A percentile compares a stretch with the other conserved stretches of the same genome.
phyloP scores from a whole-genome alignment of 2,797 vertebrate genomes.

The Lemur catta region DNA sequence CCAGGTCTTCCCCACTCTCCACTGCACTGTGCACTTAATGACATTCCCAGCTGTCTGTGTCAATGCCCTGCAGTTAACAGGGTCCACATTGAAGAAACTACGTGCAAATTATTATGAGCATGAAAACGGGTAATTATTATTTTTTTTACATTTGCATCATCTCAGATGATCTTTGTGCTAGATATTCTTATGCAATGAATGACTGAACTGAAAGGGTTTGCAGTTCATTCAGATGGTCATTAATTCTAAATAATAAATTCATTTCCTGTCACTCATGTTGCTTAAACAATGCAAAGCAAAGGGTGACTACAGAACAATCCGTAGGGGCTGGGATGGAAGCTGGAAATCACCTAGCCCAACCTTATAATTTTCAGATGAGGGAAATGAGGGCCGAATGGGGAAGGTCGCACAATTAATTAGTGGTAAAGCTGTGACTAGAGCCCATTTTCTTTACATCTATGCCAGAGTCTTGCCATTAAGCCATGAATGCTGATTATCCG shows the following conservation, averaged over 20 bases:
- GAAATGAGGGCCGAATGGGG: not conserved
- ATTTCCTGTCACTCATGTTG: slow-evolving; percentile 66
- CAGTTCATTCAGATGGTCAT: slow-evolving; percentile 48
- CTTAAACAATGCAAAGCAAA: slow-evolving; percentile 60
- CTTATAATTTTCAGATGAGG: slow-evolving; percentile 47
- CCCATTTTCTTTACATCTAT: slow-evolving; percentile 41
- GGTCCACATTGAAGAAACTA: not conserved
- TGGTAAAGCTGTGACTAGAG: not conserved
- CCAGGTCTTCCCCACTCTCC: not conserved
- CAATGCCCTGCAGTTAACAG: not conserved
- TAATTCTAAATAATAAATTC: slow-evolving; percentile 74
- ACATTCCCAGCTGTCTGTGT: not conserved
- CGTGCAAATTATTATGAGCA: slow-evolving; percentile 63
- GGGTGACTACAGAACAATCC: not conserved
- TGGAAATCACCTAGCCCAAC: slow-evolving; percentile 28
- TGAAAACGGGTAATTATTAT: slow-evolving; percentile 68
- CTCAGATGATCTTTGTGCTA: slow-evolving; percentile 66
- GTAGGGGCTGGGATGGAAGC: not conserved
- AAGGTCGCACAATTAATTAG: slow-evolving; percentile 60
- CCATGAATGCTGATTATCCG: not conserved
- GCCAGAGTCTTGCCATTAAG: slow-evolving; percentile 17
- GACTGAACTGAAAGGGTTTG: slow-evolving; percentile 49
- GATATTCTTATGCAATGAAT: slow-evolving; percentile 60
- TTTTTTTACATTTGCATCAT: slow-evolving; percentile 66
- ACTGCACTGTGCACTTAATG: not conserved